These are phyloP conservation scores for Sturnus vulgaris DNA, from an alignment of 2,113 vertebrate genomes.

Conservation along the genomic window DNA sequence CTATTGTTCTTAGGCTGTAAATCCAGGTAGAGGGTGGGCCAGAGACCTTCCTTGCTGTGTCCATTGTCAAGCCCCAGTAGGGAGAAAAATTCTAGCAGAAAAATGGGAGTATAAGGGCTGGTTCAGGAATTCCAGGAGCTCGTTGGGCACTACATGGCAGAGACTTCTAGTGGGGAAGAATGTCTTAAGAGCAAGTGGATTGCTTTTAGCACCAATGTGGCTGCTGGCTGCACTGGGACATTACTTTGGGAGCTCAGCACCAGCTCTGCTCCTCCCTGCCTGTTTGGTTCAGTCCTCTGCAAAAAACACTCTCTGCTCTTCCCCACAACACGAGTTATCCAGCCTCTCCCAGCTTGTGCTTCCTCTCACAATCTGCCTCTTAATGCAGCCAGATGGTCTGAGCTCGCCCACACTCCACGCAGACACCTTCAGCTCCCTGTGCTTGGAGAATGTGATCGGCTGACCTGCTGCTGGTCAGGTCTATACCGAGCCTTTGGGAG, in stretches of 20 bases:
- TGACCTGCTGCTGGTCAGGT: neutral
- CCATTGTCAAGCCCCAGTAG: neutral
- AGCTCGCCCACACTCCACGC: neutral
- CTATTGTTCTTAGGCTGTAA: neutral
- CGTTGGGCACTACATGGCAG: rapidly evolving
- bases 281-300: neutral
- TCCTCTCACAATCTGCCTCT: slow-evolving; percentile 41
- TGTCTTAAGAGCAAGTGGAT: neutral
- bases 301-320: neutral
- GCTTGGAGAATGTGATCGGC: rapidly evolving
- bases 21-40: neutral
- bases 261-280: neutral
- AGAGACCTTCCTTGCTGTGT: neutral
- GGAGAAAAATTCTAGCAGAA: neutral
- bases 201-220: neutral
- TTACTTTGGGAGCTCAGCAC: neutral
- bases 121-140: neutral
- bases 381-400: slow-evolving; percentile 45
- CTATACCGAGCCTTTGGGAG: neutral
- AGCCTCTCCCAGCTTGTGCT: slow-evolving; percentile 8
- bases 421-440: neutral
- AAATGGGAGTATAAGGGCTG: neutral
- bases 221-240: neutral
- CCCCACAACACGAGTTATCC: neutral
- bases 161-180: neutral